Base-by-base conservation (phyloP, 2,888 invertebrate species). In the Geotrupes spiniger region DNA sequence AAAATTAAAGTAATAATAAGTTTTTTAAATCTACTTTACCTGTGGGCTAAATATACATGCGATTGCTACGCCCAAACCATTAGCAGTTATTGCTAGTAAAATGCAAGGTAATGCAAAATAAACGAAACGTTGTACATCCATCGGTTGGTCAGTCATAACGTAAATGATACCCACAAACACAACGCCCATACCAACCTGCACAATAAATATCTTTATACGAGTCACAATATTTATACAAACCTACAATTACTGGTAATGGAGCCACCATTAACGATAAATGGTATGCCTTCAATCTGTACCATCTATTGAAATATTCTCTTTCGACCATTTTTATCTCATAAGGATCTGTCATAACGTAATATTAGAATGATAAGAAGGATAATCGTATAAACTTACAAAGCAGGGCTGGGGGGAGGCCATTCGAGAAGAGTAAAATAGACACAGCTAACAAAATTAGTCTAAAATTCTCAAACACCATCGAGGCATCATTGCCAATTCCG, bases 291-390 rank as follows among this genome's bases (percentile, higher is more conserved):
- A 88, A 65, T 0, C 82, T 79, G 62, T 88, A 89, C 88, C 88
- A 89, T 10, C 85, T 78, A 66, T 89, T 89, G 63, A 88, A 88
- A 63, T 87, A 82, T 63, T 89, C 88, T 29, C 85, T 74, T 63
- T 87, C 87, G 4, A 88, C 69, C 5, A 87, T 70, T 54, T 82
- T 81, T 0, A 89, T 83, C 72, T 88, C 86, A 14, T 75, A 75
- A 12, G 88, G 88, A 77, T 85, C 88, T 88, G 71, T 9, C 76
- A 77, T 54, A 21, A 21, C 3, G 4, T 21, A 4, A 6, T 21
- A 4, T 21, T 21, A 38, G n/a, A 38, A 12, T 9, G 2, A 39
- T n/a, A n/a, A n/a, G n/a, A n/a, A n/a, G n/a, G n/a, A n/a, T n/a
- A n/a, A n/a, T n/a, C n/a, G n/a, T n/a, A n/a, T n/a, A 12, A 15